phyloP scores from a whole-genome alignment of 2,113 vertebrate species.

The Platycercus adscitus region DNA sequence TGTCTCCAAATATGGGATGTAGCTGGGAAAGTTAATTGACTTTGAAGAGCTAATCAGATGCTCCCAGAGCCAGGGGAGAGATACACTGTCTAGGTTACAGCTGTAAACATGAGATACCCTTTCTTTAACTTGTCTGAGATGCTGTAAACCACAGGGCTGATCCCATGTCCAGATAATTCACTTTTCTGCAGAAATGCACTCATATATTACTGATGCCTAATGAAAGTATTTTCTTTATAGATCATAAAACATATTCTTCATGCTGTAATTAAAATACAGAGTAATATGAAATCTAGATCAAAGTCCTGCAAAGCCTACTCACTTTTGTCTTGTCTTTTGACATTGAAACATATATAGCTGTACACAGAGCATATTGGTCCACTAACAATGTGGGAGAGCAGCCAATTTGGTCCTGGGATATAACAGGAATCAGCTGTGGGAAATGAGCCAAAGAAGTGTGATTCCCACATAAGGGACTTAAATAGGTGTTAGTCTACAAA shows the following conservation, averaged over 20 bases:
- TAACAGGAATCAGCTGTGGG: conserved; percentile 44
- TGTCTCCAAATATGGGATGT: not conserved
- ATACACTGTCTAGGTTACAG: not conserved
- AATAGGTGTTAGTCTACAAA: conserved; percentile 20
- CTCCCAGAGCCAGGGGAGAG: not conserved
- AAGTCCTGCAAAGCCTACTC: not conserved
- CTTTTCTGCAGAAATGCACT: not conserved
- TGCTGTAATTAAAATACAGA: not conserved
- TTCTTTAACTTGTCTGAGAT: not conserved
- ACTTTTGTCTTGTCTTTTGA: not conserved
- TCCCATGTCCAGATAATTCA: not conserved
- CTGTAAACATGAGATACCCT: not conserved
- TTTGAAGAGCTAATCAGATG: not conserved
- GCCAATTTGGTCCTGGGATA: conserved; percentile 6
- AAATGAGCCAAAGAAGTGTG: conserved; percentile 6
- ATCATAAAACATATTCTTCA: not conserved
- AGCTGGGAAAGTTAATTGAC: not conserved
- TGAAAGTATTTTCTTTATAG: not conserved
- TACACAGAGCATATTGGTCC: not conserved
- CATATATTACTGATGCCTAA: not conserved
- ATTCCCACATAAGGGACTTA: not conserved
- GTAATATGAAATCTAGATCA: not conserved
- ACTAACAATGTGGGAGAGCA: conserved; percentile 18
- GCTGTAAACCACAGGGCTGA: not conserved
- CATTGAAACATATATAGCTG: not conserved